Percentiles rank a stretch among this genome's conserved stretches.
Evolutionary conservation across 2,797 vertebrate species (phyloP).

Genomic region (Hydrophis major): DNA sequence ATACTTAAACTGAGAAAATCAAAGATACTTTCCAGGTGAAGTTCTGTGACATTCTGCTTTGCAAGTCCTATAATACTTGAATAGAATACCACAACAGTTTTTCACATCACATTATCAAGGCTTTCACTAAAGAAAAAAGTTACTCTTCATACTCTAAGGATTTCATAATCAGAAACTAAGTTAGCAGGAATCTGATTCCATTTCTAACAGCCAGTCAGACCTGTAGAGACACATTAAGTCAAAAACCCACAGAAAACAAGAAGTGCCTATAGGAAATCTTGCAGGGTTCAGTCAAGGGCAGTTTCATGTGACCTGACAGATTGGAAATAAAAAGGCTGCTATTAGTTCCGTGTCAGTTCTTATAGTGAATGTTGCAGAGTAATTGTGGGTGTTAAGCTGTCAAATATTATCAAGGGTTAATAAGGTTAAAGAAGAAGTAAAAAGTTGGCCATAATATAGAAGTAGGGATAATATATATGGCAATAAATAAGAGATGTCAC

Average conservation of each 20-base stretch:
- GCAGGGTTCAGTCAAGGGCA: slow-evolving; percentile 72
- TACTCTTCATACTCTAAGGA: slow-evolving; percentile 57
- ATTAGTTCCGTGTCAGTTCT: slow-evolving; percentile 79
- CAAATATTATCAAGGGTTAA: slow-evolving; percentile 80
- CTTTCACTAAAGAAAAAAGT: slow-evolving; percentile 61
- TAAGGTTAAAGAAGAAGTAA: slow-evolving; percentile 81
- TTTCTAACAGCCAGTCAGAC: slow-evolving; percentile 67
- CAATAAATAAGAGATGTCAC: slow-evolving; percentile 73
- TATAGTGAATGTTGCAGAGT: slow-evolving; percentile 72
- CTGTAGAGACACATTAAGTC: slow-evolving; percentile 72
- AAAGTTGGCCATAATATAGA: slow-evolving; percentile 73
- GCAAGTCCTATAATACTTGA: slow-evolving; percentile 61
- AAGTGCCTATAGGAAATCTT: slow-evolving; percentile 72
- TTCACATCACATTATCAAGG: slow-evolving; percentile 61
- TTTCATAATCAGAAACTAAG: slow-evolving; percentile 61
- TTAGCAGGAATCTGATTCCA: slow-evolving; percentile 69
- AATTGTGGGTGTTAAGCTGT: slow-evolving; percentile 81
- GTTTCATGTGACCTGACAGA: slow-evolving; percentile 75
- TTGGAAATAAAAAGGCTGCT: slow-evolving; percentile 77
- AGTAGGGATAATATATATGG: slow-evolving; percentile 65
- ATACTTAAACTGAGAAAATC: slow-evolving; percentile 59
- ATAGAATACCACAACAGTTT: slow-evolving; percentile 66
- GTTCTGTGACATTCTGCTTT: slow-evolving; percentile 54
- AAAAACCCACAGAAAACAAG: slow-evolving; percentile 64
- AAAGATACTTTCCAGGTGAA: slow-evolving; percentile 56